Evolutionary conservation across 2,797 vertebrate genomes (phyloP).

Genomic region (Phoeniculus purpureus): DNA sequence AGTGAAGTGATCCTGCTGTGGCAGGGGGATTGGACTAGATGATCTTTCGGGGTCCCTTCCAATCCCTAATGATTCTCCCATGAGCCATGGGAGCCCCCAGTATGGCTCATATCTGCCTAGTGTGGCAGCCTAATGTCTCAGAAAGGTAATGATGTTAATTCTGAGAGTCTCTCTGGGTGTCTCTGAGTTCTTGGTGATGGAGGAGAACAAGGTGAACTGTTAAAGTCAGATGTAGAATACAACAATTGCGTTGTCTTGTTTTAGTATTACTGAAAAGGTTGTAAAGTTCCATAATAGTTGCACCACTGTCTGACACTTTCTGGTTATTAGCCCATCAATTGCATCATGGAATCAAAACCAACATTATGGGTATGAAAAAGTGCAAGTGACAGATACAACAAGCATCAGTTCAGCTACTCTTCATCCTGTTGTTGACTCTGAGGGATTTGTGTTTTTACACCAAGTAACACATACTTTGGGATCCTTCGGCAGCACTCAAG

Average conservation of each 20-base stretch:
- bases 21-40: too few species aligned
- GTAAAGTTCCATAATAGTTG: background rate
- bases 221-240: background rate
- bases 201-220: background rate
- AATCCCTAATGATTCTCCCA: too few species aligned
- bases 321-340: background rate
- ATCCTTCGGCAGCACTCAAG: background rate
- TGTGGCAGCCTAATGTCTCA: background rate
- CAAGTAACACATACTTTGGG: constrained; percentile 6
- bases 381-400: background rate
- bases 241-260: background rate
- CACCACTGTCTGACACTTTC: background rate
- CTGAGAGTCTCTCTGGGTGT: background rate
- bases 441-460: background rate
- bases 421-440: background rate
- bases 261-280: background rate
- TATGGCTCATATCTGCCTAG: background rate
- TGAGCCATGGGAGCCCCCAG: background rate
- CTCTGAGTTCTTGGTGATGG: background rate
- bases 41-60: too few species aligned
- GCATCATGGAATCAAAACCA: background rate
- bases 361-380: background rate
- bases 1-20: too few species aligned
- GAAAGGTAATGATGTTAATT: background rate
- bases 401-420: background rate